Evolutionary conservation across 2,888 invertebrate species (phyloP), one percentile per base, ranked within the genome.

Genomic region (Glaucopsyche alexis): DNA sequence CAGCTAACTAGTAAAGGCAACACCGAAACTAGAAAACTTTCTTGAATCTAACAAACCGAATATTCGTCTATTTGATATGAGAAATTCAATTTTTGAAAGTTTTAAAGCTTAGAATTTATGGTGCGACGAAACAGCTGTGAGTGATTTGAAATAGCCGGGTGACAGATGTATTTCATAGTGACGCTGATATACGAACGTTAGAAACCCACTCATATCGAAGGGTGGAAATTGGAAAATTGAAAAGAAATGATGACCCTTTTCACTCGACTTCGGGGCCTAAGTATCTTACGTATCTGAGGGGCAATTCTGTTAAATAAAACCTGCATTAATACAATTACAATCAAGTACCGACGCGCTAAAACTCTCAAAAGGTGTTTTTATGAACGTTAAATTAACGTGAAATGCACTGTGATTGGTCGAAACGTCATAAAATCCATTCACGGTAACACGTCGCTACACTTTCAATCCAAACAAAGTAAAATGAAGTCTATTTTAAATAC

Each of bases 151-250:
- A 67, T 67, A 47, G 67, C 67, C 16, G 9, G 16, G 67, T 67
- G 67, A 67, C 67, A 67, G 42, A 67, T 67, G 67, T 67, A 45
- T 67, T 45, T 66, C 66, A 66, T 42, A 66, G 66, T 67, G 67
- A 7, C 45, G 45, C 16, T 67, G 67, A 67, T 67, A 45, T 67
- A 19, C 45, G 19, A 5, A 64, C 13, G 64, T 29, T 29, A 60
- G 60, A 60, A 60, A 60, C n/a, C 49, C n/a, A 7, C 7, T 60
- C 29, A 13, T 13, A 60, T 60, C 29, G 60, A 60, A 60, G 60
- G 29, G 60, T 60, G 60, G 29, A 29, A 60, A 60, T 60, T 60
- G 13, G 11, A 60, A 60, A 60, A 60, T 60, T 19, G 19, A 11
- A 55, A 11, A 55, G 4, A 60, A 16, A 14, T 6, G 13, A 11